Base-by-base conservation (phyloP, 2,113 vertebrate species). In the Stegastes partitus region DNA sequence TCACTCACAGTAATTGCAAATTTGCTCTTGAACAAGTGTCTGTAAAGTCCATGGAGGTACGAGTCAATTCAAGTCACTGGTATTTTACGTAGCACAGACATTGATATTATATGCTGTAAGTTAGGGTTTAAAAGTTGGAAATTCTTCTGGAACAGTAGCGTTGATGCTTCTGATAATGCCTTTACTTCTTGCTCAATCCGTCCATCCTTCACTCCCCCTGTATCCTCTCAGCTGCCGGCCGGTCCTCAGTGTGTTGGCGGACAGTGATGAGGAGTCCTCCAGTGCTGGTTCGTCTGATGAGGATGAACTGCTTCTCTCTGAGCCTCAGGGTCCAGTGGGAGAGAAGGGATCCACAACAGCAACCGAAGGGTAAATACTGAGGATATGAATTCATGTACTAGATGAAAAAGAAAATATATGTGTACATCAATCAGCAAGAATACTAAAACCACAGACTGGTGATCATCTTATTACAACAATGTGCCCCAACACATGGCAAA, bases 201-300 rank as follows among this genome's bases (percentile, higher is more conserved):
- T 50, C 5, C 5, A 21, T 18, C 12, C 16, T 59, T 62, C 16
- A 74, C 39, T 51, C 0, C 62, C 19, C 6, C 10, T 66, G 47
- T 16, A 12, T 67, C 37, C 49, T 1, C 25, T 5, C 56, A 93
- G 87, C 68, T 65, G 0, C 87, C 96, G 93, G 56, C 92, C 92
- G 0, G 68, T 93, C 77, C 83, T 93, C 49, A 88, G 87, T 25
- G 92, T 96, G 23, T 84, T 98, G 87, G 95, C 95, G 5, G 95
- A 97, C 91, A 97, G 96, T 1, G 97, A 97, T 0, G 96, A 96
- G 0, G 96, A 97, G 84, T 97, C 96, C 0, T 97, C 96, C 77
- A 97, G 96, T 0, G 96, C 96, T 0, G 96, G 95, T 12, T 97
- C 96, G 14, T 96, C 96, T 0, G 97, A 98, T 0, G 96, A 97